Evolutionary conservation across 2,113 vertebrate species (phyloP).

Genomic region (Scopus umbretta): DNA sequence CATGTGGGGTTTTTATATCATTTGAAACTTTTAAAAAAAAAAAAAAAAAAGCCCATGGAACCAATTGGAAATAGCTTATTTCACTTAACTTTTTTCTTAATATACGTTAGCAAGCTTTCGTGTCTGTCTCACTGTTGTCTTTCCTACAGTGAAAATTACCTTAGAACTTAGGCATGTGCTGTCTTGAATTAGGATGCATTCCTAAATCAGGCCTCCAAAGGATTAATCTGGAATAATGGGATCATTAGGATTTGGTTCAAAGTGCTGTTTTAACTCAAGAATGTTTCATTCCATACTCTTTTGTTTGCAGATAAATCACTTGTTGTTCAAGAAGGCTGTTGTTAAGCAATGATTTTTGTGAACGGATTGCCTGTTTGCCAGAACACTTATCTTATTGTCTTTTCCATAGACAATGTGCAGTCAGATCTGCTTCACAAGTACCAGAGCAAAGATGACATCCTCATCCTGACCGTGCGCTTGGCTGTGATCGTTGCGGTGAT

Average conservation of each 20-base stretch:
- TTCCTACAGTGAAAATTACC: constrained; percentile 49
- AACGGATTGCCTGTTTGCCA: not conserved
- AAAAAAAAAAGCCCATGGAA: not conserved
- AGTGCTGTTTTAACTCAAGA: not conserved
- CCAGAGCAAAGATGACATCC: constrained; percentile 64
- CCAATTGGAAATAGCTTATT: not conserved
- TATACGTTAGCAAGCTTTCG: not conserved
- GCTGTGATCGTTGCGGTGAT: constrained; percentile 77
- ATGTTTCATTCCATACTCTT: constrained; percentile 25
- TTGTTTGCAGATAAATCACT: constrained; percentile 36
- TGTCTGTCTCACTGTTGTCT: constrained; percentile 43
- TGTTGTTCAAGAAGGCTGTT: constrained; percentile 47
- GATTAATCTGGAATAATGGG: constrained; percentile 38
- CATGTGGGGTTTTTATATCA: not conserved
- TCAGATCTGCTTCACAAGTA: constrained; percentile 80
- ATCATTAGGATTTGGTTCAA: constrained; percentile 34
- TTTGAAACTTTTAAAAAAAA: not conserved
- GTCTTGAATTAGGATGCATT: constrained; percentile 32
- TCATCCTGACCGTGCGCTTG: constrained; percentile 75
- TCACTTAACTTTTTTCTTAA: not conserved
- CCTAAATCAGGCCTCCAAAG: constrained; percentile 38
- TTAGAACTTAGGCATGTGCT: constrained; percentile 15
- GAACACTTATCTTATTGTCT: not conserved
- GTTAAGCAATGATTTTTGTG: constrained; percentile 31
- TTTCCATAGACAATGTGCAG: constrained; percentile 67